Evolutionary conservation across 1,140 invertebrate species (phyloP), one percentile per base, ranked within the genome.

Genomic region (Drosophila dunni): DNA sequence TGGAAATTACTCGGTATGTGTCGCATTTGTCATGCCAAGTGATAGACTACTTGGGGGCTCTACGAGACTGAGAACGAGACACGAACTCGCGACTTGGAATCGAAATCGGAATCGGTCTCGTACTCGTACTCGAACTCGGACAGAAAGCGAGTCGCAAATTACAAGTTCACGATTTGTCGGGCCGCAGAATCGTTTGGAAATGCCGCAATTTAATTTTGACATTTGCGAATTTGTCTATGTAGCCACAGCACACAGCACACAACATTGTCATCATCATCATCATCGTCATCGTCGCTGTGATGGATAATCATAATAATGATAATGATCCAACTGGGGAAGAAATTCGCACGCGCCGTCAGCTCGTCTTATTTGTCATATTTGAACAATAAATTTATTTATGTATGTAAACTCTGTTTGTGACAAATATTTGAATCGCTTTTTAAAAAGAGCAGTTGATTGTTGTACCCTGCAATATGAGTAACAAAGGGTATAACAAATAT

Each of bases 121-220:
- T 15, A 34, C 56, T n/a, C 36, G 24, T 7, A 44, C 7, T 20
- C n/a, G n/a, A 17, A 34, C 56, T n/a, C 36, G 24, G 10, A 46
- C 34, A 46, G 50, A 34, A 29, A 15, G n/a, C 64, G 60, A 78
- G 65, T 86, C 67, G 82, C 73, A 88, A 86, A 86, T 86, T 86
- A 86, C 79, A 86, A 76, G 83, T 77, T 83, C 79, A 88, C 82
- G 83, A 86, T 77, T 88, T 86, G 74, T 58, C 65, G 75, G 50
- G 51, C 64, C 48, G 50, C 45, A 60, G 64, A 85, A 67, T 84
- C 62, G 80, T 83, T 82, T 84, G 78, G 78, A 84, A 74, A 85
- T 84, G 83, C 72, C 82, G 76, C 82, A 88, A 81, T 84, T 81
- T 78, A 13, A 81, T 84, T 81, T 73, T 63, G 58, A 70, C 72